Conservation (phyloP, 1,140 invertebrate species). For the Lasioglossum albipes region DNA sequence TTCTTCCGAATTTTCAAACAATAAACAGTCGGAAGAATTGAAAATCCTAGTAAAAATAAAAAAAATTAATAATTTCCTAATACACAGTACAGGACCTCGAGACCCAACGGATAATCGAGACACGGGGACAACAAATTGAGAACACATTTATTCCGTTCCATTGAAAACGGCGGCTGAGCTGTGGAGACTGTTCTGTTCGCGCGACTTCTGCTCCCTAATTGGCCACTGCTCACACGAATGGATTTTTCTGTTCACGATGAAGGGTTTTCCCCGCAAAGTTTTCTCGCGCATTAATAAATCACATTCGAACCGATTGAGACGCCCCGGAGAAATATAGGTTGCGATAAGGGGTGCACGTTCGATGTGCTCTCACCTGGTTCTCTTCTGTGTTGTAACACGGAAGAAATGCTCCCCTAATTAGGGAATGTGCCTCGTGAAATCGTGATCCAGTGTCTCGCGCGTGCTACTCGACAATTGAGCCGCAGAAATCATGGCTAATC, state of each 20-base stretch:
- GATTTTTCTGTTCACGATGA: not conserved
- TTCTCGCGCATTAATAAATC: not conserved
- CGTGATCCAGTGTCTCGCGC: slow-evolving; percentile 6
- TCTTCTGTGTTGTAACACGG: not conserved
- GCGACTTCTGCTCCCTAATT: not conserved
- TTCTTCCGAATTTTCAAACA: too few species aligned
- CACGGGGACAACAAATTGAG: too few species aligned
- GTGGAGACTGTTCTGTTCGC: too few species aligned
- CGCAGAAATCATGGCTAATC: slow-evolving; percentile 19
- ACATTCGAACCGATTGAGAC: not conserved
- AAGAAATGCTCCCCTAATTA: not conserved
- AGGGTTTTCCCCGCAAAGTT: not conserved
- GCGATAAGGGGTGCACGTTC: not conserved
- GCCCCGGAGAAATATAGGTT: slow-evolving; percentile 28
- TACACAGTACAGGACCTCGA: too few species aligned
- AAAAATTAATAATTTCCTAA: too few species aligned
- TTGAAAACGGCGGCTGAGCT: too few species aligned
- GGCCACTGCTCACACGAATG: not conserved
- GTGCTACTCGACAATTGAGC: slow-evolving; percentile 8
- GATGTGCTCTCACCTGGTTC: slow-evolving; percentile 11
- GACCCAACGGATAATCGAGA: too few species aligned
- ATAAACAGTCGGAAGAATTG: too few species aligned
- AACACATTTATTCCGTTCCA: too few species aligned
- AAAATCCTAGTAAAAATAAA: too few species aligned
- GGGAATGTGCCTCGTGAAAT: not conserved